Evolutionary conservation across 2,113 vertebrate genomes (phyloP).

Genomic region (Triplophysa rosa): DNA sequence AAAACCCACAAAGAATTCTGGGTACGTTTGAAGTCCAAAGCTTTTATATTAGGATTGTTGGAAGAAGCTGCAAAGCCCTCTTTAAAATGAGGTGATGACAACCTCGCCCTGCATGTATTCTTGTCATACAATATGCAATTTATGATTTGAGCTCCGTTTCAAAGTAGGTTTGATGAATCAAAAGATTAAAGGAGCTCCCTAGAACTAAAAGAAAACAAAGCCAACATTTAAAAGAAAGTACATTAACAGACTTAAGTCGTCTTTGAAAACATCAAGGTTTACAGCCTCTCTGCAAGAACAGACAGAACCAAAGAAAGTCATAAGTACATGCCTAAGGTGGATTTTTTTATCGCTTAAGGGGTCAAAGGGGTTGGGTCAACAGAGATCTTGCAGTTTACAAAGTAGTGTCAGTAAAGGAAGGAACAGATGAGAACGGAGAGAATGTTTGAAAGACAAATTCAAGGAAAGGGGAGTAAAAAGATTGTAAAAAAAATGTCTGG

Average conservation of each 20-base stretch:
- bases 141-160: constrained; percentile 9
- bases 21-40: constrained; percentile 33
- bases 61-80: constrained; percentile 15
- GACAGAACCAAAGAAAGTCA: constrained; percentile 5
- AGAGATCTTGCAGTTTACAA: constrained; percentile 41
- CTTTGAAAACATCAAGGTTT: constrained; percentile 24
- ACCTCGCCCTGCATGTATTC: constrained; percentile 19
- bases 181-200: constrained; percentile 24
- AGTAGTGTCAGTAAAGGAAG: not conserved
- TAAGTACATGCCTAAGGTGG: not conserved
- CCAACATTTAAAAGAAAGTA: constrained; percentile 14
- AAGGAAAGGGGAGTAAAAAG: not conserved
- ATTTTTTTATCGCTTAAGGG: not conserved
- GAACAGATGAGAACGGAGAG: not conserved
- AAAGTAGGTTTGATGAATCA: constrained; percentile 29
- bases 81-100: constrained; percentile 30
- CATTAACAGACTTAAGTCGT: constrained; percentile 26
- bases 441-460: not conserved
- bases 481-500: not conserved
- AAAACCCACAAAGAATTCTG: constrained; percentile 17
- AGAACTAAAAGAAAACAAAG: not conserved
- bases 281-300: not conserved
- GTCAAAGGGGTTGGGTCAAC: constrained; percentile 20
- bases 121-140: constrained; percentile 15
- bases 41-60: not conserved